Percentiles rank a stretch among this genome's conserved stretches.
These are phyloP conservation scores for Dreissena polymorpha DNA, from an alignment of 1,140 invertebrate genomes.

Conservation along the genomic window DNA sequence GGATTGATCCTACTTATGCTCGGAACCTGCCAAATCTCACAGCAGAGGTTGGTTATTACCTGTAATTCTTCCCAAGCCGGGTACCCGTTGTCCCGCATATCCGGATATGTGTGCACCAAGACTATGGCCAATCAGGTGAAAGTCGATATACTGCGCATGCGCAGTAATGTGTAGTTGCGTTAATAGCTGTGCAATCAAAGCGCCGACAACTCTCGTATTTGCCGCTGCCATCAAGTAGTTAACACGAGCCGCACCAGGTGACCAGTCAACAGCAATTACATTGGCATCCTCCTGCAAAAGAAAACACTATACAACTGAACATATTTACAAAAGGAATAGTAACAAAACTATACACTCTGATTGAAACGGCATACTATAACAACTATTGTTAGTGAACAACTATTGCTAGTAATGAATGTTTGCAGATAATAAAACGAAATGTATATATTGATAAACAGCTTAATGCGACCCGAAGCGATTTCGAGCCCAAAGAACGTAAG, in stretches of 20 bases:
- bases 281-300: constrained; percentile 86
- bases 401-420: too few species aligned
- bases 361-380: too few species aligned
- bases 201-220: constrained; percentile 94
- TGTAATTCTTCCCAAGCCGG: constrained; percentile 86
- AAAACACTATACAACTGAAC: not conserved
- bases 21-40: too few species aligned
- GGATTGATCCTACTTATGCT: too few species aligned
- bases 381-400: too few species aligned
- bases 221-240: constrained; percentile 96
- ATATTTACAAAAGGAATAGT: too few species aligned
- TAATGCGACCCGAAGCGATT: too few species aligned
- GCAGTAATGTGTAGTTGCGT: constrained; percentile 30
- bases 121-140: constrained; percentile 74
- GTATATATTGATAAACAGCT: too few species aligned
- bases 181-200: constrained; percentile 91
- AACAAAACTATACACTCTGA: too few species aligned
- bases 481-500: too few species aligned
- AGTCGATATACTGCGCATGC: constrained; percentile 21
- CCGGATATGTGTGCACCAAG: constrained; percentile 73
- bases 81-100: constrained; percentile 63
- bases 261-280: constrained; percentile 96
- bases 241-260: constrained; percentile 89
- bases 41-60: constrained; percentile 61
- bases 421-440: too few species aligned